Base-by-base conservation (phyloP, 2,113 vertebrate genomes). In the Pica pica region DNA sequence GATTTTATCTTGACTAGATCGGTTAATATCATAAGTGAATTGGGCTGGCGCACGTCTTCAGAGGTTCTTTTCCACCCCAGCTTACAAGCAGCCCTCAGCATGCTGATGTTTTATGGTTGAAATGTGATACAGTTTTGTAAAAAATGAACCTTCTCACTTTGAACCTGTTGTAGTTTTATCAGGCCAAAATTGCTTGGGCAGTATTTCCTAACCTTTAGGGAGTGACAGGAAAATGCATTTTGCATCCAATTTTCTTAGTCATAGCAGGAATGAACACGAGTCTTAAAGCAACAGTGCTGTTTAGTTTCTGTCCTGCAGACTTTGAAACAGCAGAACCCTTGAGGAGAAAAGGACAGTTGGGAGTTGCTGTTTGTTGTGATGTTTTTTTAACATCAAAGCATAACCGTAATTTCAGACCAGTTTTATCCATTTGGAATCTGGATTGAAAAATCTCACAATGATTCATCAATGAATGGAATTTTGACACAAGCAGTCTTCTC, bases 1-100 rank as follows among this genome's bases (percentile, higher is more conserved):
- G 76, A 94, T 95, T 93, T 96, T 96, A 96, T 95, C 95, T 89
- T 93, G 94, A 56, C 60, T 71, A 53, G 68, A 81, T 92, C 92
- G 92, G 83, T 60, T 92, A 94, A 81, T 89, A 78, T 41, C 41
- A 1, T 68, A 56, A 74, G 60, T 53, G 76, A 92, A 71, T 13
- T 71, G 85, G 85, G 64, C 31, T 82, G 49, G 28, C 92, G 71
- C 56, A 15, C 13, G 71, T 83, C 92, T 96, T 92, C 83, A 93
- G 94, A 94, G 83, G 63, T 76, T 90, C 56, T n/a, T 78, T 93
- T 92, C 83, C 73, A 87, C 60, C 47, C 64, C 68, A 90, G 88
- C 69, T 71, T 81, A 75, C 83, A 92, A 79, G 60, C 70, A 55
- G 79, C 84, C 61, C 61, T 83, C 53, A 61, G 63, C 49, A 16